Evolutionary conservation across 2,113 vertebrate species (phyloP).

Genomic region (Cavia porcellus): DNA sequence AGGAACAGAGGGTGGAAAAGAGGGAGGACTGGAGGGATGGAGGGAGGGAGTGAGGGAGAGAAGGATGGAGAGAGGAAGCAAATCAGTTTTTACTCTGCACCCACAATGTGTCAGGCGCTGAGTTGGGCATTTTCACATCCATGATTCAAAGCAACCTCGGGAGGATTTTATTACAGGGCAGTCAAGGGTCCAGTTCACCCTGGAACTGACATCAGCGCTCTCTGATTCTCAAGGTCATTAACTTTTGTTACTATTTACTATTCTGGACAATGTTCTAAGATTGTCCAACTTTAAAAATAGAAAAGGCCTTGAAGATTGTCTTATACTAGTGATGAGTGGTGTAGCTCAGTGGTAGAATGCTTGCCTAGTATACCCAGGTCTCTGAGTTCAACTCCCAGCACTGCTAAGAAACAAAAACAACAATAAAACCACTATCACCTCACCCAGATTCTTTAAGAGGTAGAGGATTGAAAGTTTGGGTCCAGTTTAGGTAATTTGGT

Average conservation of each 20-base stretch:
- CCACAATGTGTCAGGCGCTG: neutral
- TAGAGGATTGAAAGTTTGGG: neutral
- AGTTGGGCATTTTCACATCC: neutral
- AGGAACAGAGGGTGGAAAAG: neutral
- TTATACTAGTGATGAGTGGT: neutral
- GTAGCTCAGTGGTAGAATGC: neutral
- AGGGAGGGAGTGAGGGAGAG: neutral
- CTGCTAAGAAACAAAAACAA: neutral
- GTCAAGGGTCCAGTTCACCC: neutral
- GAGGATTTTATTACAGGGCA: neutral
- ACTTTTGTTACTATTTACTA: slow-evolving; percentile 8
- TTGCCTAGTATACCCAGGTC: neutral
- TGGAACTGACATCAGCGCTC: neutral
- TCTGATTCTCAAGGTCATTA: slow-evolving; percentile 23
- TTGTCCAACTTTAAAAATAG: neutral
- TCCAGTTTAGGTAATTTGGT: neutral
- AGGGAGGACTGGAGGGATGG: too few species aligned
- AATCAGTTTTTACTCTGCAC: slow-evolving; percentile 10
- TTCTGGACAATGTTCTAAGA: slow-evolving; percentile 39
- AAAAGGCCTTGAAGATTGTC: neutral
- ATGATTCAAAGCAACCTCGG: neutral
- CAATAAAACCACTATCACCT: neutral
- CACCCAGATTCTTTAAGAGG: neutral
- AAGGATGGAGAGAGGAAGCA: neutral
- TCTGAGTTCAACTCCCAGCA: neutral